Evolutionary conservation across 2,888 invertebrate genomes (phyloP), one percentile per base, ranked within the genome.

Genomic region (Liodrosophila aerea): DNA sequence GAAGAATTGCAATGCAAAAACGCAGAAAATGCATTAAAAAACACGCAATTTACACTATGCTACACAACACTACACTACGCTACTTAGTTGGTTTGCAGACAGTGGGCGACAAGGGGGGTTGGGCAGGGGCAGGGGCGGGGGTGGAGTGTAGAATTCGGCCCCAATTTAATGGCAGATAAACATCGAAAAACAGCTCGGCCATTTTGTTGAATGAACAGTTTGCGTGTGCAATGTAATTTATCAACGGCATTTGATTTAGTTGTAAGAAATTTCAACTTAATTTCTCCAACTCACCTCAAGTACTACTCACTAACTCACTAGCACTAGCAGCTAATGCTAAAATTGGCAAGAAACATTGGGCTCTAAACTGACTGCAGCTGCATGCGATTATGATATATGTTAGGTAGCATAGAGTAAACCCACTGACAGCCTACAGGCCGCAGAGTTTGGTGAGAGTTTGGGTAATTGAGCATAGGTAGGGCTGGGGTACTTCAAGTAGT

Each of bases 191-290:
- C 49, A 40, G 58, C 73, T 59, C 73, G 70, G 77, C 83, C 77
- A 78, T 78, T 78, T 78, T 78, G 78, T 78, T 62, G 72, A 53
- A 44, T 74, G 66, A 66, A 64, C 46, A 56, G 72, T 62, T 78
- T 66, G 84, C 80, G 80, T 81, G 80, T 73, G 60, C 44, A 71
- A 59, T 59, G 84, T 44, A 73, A 84, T 81, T 84, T 81, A 84
- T 81, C 84, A 84, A 84, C 22, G 67, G 43, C 65, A 68, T 81
- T 83, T 80, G 75, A 81, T 78, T 80, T 80, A 80, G 84, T 81
- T 80, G 81, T 81, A 77, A 75, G 71, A 71, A 73, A 60, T 64
- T 66, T 58, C 22, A 84, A 75, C 78, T 71, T 68, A 62, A 76
- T 78, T 75, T 75, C 57, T 7, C 33, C 36, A 18, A 34, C 52